Conservation (phyloP, 2,113 vertebrate species). For the Silurus meridionalis region DNA sequence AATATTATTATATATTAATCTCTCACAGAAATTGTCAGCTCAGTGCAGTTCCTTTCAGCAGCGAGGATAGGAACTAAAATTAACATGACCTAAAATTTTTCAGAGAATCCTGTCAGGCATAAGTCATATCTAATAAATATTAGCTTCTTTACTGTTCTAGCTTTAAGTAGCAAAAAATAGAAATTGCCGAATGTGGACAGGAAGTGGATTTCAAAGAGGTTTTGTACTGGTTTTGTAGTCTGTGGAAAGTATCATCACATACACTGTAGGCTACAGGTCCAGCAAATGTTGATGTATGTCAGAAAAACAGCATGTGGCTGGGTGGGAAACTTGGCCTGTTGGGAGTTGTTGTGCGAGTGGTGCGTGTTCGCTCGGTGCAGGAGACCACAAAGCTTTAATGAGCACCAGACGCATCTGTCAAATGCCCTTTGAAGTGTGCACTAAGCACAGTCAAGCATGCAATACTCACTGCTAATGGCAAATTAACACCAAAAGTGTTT, state of each 20-base stretch:
- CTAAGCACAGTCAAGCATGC: background rate
- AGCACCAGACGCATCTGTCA: slow-evolving; percentile 49
- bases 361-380: slow-evolving; percentile 31
- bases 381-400: slow-evolving; percentile 38
- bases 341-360: slow-evolving; percentile 25
- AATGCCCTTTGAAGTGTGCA: slow-evolving; percentile 47
- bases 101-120: no score
- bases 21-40: no score
- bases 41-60: no score
- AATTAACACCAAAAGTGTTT: slow-evolving; percentile 9
- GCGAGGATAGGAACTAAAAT: no score
- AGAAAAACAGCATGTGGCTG: slow-evolving; percentile 35
- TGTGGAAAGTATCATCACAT: background rate
- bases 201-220: no score
- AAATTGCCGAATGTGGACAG: no score
- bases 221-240: background rate
- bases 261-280: background rate
- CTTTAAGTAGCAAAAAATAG: no score
- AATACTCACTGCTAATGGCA: background rate
- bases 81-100: no score
- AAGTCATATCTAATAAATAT: no score
- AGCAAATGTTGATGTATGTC: background rate
- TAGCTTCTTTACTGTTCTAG: no score
- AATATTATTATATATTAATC: no score
- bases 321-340: slow-evolving; percentile 17